Percentiles rank a stretch among this genome's conserved stretches.
Evolutionary conservation across 1,140 invertebrate species (phyloP).

Genomic region (Saxidomus purpurata): DNA sequence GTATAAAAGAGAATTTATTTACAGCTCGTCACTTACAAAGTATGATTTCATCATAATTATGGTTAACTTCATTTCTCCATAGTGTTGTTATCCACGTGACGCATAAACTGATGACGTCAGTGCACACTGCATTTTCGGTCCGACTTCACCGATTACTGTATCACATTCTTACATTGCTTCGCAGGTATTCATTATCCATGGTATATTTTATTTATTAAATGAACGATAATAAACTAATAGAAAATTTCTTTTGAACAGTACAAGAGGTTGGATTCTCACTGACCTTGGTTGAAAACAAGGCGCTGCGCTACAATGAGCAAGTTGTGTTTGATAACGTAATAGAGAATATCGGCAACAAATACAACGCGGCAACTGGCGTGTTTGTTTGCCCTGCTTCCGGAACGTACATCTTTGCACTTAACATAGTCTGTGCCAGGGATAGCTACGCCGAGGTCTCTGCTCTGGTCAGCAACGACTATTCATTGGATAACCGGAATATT

Average conservation of each 20-base stretch:
- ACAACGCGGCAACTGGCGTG: conserved; percentile 36
- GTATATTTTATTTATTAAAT: no score
- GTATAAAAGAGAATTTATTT: no score
- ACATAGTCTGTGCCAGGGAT: background rate
- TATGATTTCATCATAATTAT: no score
- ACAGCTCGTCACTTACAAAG: no score
- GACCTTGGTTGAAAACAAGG: background rate
- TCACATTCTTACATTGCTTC: no score
- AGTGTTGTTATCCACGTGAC: no score
- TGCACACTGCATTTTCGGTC: no score
- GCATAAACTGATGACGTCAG: no score
- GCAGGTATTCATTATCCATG: no score
- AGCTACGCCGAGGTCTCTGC: background rate
- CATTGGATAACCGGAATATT: background rate
- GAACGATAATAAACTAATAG: no score
- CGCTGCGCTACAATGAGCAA: background rate
- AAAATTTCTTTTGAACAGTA: background rate
- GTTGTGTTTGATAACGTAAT: conserved; percentile 27
- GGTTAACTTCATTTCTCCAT: no score
- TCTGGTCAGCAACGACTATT: background rate
- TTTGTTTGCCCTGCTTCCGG: conserved; percentile 51
- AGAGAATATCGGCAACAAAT: conserved; percentile 57
- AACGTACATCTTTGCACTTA: conserved; percentile 54
- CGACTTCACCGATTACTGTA: no score
- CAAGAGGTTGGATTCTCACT: conserved; percentile 4